Evolutionary conservation across 2,113 vertebrate species (phyloP), one percentile per base, ranked within the genome.

Genomic region (Microtus richardsoni): DNA sequence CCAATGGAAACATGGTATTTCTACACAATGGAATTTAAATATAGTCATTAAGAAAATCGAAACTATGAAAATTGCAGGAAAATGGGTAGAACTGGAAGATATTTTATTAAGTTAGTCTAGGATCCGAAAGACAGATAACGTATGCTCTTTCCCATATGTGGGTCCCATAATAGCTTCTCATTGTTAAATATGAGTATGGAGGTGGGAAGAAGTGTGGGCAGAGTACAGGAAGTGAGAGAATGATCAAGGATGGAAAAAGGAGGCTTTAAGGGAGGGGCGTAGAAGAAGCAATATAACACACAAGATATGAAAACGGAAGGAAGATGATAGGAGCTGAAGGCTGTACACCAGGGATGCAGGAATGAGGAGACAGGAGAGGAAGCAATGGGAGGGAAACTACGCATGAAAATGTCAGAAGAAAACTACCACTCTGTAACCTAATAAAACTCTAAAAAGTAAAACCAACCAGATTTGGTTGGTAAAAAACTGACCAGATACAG

Each of bases 321-420:
- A 58, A 58, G 7, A 33, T 17, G 10, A 2, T 17, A 2, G 28
- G 39, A n/a, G 82, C 0, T 0, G 28, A 83, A 62, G 9, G 8
- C 16, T 11, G 49, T 52, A 21, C 60, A 85, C 33, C 17, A 3
- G 9, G 28, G 39, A 33, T 19, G 82, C 2, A 5, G 54, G 26
- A 7, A 3, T 16, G 11, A 64, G 82, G 39, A 64, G 60, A 44
- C 0, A 0, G 39, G 39, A 44, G 26, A 33, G 16, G 30, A 60
- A 2, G 30, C 39, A 3, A 0, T 6, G 28, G 60, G 60, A 44
- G 39, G n/a, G 39, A 66, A 19, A 10, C 16, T 19, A 5, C 3
- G 4, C 10, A 52, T 19, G 28, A 52, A 78, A 66, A 85, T 47
- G 4, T 41, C 30, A 66, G 58, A 66, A 66, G 60, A 66, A 64